Base-by-base conservation (phyloP, 2,797 vertebrate species). In the Fistularia commersonii region DNA sequence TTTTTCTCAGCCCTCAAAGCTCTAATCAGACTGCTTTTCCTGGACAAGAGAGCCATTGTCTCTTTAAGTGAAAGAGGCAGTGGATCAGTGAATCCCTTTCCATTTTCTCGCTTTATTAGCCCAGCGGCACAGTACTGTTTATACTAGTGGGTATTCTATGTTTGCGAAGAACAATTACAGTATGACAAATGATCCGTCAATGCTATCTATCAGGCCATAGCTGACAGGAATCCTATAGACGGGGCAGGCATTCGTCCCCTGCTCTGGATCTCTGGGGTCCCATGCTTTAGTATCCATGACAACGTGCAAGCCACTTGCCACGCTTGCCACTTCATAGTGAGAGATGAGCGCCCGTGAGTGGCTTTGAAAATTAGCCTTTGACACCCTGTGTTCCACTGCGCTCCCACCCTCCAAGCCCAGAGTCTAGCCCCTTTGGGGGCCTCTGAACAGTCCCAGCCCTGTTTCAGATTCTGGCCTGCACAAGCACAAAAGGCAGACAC, bases 131-230 rank as follows among this genome's bases (percentile, higher is more conserved):
- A 80, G 82, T 90, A 89, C 93, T 96, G 95, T 97, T 98, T 98
- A 96, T 97, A 95, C 94, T 93, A 92, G 93, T 93, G 94, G 93
- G 94, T 93, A 97, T 98, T 97, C 81, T 76, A 89, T 93, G 95
- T 98, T 99, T 95, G 94, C 93, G 89, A 94, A 79, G 94, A 97
- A 97, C 97, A 98, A 99, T 98, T 98, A 98, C 93, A 92, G 90
- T 95, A 96, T 99, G 96, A 99, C 95, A 96, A 98, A 99, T 97
- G 95, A 94, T 92, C 92, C 94, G 92, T 98, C 96, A 94, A 90
- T 91, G 93, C 83, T 95, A 99, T 99, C 97, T 94, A 98, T 98
- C 96, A 98, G 91, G 90, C 82, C 85, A 6, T 84, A 85, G 87
- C 81, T 92, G 96, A 99, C 96, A 99, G 96, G 94, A 99, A 99